Conservation (phyloP, 2,797 vertebrate species). For the Brachyalestes nurse region DNA sequence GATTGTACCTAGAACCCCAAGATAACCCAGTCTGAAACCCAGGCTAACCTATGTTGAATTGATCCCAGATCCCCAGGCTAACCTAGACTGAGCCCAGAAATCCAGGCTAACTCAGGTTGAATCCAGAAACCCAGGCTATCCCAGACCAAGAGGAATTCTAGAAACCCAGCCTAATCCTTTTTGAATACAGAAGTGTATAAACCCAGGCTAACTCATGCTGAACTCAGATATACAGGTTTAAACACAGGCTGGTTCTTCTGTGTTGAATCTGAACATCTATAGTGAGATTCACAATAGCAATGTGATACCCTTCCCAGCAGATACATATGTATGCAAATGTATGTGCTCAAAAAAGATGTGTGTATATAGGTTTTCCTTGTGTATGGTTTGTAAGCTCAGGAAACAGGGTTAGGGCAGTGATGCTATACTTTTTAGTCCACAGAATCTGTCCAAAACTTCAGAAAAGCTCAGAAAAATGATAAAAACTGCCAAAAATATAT, state of each 20-base stretch:
- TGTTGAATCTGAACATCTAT: conserved; percentile 60
- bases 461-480: no score
- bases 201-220: background rate
- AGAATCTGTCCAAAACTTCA: no score
- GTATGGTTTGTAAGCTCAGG: no score
- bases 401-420: no score
- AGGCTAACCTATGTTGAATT: background rate
- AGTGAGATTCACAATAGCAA: conserved; percentile 63
- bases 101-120: background rate
- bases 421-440: no score
- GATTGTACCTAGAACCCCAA: background rate
- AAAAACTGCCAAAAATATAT: no score
- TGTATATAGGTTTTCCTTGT: background rate
- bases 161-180: background rate
- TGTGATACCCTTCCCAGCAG: conserved; percentile 45
- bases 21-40: background rate
- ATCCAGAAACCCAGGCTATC: background rate
- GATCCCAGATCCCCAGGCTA: background rate
- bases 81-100: background rate
- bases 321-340: conserved; percentile 41
- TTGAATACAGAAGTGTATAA: background rate
- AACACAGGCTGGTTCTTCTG: background rate
- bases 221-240: background rate
- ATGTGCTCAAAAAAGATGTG: conserved; percentile 43
- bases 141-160: background rate